Percentiles rank a stretch among this genome's conserved stretches.
These are phyloP conservation scores for Noctua janthina DNA, from an alignment of 2,888 invertebrate species.

Conservation along the genomic window DNA sequence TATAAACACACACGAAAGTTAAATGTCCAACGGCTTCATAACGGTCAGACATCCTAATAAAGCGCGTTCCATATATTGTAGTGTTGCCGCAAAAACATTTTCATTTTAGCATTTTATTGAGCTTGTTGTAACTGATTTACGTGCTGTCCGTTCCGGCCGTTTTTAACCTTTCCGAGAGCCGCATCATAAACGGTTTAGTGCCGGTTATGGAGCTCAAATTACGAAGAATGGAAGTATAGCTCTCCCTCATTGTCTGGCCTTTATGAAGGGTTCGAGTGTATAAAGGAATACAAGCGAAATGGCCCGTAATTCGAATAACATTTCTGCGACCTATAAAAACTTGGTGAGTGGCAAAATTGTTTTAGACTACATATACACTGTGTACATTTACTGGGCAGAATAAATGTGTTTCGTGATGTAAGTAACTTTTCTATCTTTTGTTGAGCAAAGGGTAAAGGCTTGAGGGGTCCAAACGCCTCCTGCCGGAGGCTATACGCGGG, in stretches of 20 bases:
- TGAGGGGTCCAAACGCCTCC: no score
- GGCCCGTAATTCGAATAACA: slow-evolving; percentile 86
- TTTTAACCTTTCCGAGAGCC: slow-evolving; percentile 87
- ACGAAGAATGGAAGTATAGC: slow-evolving; percentile 85
- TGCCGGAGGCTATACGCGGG: no score
- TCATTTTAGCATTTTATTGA: slow-evolving; percentile 79
- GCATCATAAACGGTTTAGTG: slow-evolving; percentile 88
- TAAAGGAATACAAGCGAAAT: slow-evolving; percentile 85
- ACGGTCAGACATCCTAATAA: slow-evolving; percentile 69
- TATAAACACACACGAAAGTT: slow-evolving; percentile 58
- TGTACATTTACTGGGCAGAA: slow-evolving; percentile 64
- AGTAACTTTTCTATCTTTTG: slow-evolving; percentile 75
- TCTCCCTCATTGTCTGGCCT: slow-evolving; percentile 86
- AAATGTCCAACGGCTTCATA: slow-evolving; percentile 63
- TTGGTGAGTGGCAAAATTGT: slow-evolving; percentile 78
- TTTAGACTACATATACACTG: slow-evolving; percentile 71
- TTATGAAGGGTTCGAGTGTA: slow-evolving; percentile 85
- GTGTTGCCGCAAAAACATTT: slow-evolving; percentile 75
- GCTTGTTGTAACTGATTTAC: slow-evolving; percentile 82
- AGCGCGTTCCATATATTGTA: slow-evolving; percentile 68
- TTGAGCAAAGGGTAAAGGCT: slow-evolving; percentile 71
- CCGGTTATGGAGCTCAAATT: slow-evolving; percentile 87
- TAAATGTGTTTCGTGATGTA: slow-evolving; percentile 71
- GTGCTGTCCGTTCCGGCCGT: slow-evolving; percentile 81
- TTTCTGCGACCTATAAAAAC: slow-evolving; percentile 86